These are phyloP conservation scores for Psilopsiagon aymara DNA, from an alignment of 2,113 vertebrate genomes.

Conservation along the genomic window DNA sequence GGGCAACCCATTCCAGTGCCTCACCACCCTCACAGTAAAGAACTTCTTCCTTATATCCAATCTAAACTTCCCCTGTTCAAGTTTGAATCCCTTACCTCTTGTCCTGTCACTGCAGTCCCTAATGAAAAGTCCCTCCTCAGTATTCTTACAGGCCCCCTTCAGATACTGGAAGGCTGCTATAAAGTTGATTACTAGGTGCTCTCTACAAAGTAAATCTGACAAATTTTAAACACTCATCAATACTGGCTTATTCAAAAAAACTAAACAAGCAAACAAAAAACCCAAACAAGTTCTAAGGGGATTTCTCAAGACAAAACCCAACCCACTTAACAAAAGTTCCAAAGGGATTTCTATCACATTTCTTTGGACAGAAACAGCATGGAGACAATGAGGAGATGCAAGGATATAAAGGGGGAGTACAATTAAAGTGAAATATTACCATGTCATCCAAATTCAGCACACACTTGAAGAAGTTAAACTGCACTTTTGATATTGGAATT, in stretches of 20 bases:
- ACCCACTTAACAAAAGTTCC: not conserved
- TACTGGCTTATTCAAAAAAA: not conserved
- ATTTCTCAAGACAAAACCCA: not conserved
- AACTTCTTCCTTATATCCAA: too few relatives aligned
- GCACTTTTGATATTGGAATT: not conserved
- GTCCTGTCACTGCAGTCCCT: too few relatives aligned
- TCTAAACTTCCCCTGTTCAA: too few relatives aligned
- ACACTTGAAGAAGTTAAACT: not conserved
- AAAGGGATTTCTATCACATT: not conserved
- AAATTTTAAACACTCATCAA: not conserved
- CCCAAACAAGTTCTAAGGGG: not conserved
- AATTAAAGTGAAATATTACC: not conserved
- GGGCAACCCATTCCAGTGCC: too few relatives aligned
- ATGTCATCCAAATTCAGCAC: not conserved
- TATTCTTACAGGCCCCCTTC: too few relatives aligned
- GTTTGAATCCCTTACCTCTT: too few relatives aligned
- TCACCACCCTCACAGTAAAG: too few relatives aligned
- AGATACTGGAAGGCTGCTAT: not conserved
- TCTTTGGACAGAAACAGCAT: not conserved
- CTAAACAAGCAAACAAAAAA: not conserved
- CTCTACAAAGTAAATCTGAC: not conserved
- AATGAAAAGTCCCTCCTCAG: too few relatives aligned
- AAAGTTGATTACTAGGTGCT: not conserved
- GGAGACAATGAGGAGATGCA: not conserved
- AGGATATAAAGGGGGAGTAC: not conserved